Percentiles rank a stretch among this genome's conserved stretches.
Evolutionary conservation across 2,113 vertebrate genomes (phyloP).

Genomic region (Loxodonta africana): DNA sequence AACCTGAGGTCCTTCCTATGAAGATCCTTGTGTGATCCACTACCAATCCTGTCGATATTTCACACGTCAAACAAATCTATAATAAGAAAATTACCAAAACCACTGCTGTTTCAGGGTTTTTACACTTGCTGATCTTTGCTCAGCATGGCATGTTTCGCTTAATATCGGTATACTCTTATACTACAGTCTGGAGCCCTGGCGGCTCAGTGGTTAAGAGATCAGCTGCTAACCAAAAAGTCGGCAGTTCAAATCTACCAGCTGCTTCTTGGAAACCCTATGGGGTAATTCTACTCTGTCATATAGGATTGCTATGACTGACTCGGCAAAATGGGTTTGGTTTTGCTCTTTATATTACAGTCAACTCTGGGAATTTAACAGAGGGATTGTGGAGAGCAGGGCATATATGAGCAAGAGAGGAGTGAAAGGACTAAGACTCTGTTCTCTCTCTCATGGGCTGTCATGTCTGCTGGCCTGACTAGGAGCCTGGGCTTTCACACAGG

Average conservation of each 20-base stretch:
- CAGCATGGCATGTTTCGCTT: not conserved
- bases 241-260: too few relatives aligned
- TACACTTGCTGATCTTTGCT: too few relatives aligned
- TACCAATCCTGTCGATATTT: not conserved
- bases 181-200: too few relatives aligned
- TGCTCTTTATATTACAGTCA: not conserved
- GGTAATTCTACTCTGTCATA: too few relatives aligned
- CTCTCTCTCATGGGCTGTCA: not conserved
- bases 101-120: too few relatives aligned
- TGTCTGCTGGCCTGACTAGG: not conserved
- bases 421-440: not conserved
- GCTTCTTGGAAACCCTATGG: too few relatives aligned
- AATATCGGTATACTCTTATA: not conserved
- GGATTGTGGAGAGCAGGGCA: not conserved
- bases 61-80: not conserved
- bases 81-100: not conserved
- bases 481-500: not conserved
- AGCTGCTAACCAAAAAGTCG: too few relatives aligned
- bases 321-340: too few relatives aligned
- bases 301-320: too few relatives aligned
- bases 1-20: not conserved
- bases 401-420: not conserved
- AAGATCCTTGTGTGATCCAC: not conserved
- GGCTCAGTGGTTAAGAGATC: too few relatives aligned
- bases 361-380: not conserved